Evolutionary conservation across 2,888 invertebrate genomes (phyloP).

Genomic region (Rhorus exstirpatorius): DNA sequence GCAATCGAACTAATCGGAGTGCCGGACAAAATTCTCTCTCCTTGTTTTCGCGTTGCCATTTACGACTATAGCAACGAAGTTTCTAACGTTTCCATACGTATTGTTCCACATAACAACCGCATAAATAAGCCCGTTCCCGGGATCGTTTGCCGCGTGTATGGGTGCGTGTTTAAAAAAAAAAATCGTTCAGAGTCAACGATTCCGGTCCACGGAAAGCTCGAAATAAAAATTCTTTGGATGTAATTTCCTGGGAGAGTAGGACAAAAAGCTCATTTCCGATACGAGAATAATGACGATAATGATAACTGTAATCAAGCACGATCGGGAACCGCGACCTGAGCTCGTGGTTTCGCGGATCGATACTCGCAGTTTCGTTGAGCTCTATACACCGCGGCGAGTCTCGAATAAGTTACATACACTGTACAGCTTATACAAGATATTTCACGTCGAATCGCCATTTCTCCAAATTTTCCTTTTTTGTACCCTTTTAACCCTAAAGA

Average conservation of each 20-base stretch:
- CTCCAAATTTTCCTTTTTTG: not conserved
- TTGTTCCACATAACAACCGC: slow-evolving; percentile 64
- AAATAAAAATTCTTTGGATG: not conserved
- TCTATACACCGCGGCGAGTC: slow-evolving; percentile 20
- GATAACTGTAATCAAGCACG: not conserved
- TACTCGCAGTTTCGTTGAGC: slow-evolving; percentile 55
- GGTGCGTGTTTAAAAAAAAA: too few relatives aligned
- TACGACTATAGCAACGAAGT: slow-evolving; percentile 47
- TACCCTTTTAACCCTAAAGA: too few relatives aligned
- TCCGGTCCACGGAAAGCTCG: not conserved
- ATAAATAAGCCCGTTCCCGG: slow-evolving; percentile 66
- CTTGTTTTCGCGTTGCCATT: too few relatives aligned
- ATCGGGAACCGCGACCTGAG: slow-evolving; percentile 56
- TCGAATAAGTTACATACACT: slow-evolving; percentile 26
- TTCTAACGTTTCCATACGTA: slow-evolving; percentile 51
- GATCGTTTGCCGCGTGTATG: slow-evolving; percentile 15
- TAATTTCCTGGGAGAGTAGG: not conserved
- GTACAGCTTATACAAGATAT: slow-evolving; percentile 6
- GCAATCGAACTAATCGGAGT: too few relatives aligned
- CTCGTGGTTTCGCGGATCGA: slow-evolving; percentile 56
- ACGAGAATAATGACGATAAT: slow-evolving; percentile 9
- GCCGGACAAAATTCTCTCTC: slow-evolving; percentile 58
- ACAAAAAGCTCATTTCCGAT: not conserved
- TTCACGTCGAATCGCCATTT: not conserved
- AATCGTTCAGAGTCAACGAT: not conserved